Base-by-base conservation (phyloP, 2,797 vertebrate species). In the Anguilla obscura region DNA sequence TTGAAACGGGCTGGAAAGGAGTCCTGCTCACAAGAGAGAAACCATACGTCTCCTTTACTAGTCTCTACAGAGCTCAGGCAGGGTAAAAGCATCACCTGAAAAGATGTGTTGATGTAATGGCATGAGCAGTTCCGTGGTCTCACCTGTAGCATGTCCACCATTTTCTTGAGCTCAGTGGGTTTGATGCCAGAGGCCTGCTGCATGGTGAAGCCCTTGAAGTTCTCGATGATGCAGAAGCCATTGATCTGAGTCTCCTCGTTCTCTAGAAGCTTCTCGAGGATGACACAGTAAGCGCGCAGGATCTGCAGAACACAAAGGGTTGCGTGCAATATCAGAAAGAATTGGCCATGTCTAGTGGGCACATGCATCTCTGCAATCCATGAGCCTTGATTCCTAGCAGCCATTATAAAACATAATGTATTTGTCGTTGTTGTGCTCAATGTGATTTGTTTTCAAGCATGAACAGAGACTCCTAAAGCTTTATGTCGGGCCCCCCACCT, bases 91-190 rank as follows among this genome's bases (percentile, higher is more conserved):
- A 79, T 79, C 14, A 21, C 74, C 33, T 79, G 21, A 40, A 45
- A 79, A 14, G 1, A 40, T 40, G 14, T 2, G 24, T 24, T 36
- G 14, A 1, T 30, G 4, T 14, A 10, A 48, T 3, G 9, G 85
- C 16, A 40, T 10, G 16, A 21, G 30, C 16, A 21, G 40, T 10
- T n/a, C 63, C 36, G n/a, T 18, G 10, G 1, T 86, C 93, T 94
- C 91, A 99, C 98, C 98, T 99, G 98, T 87, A 99, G 94, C 98
- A 99, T 99, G 94, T 99, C 98, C 95, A 99, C 98, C 98, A 99
- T 99, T 95, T 99, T 99, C 95, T 98, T 98, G 87, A 99, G 97
- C 91, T 99, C 98, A 0, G 96, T 95, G 1, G 98, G 95, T 89
- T 98, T 99, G 71, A 99, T 98, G 40, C 97, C 97, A 0, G 98